Evolutionary conservation across 2,797 vertebrate species (phyloP).

Genomic region (Anableps anableps): DNA sequence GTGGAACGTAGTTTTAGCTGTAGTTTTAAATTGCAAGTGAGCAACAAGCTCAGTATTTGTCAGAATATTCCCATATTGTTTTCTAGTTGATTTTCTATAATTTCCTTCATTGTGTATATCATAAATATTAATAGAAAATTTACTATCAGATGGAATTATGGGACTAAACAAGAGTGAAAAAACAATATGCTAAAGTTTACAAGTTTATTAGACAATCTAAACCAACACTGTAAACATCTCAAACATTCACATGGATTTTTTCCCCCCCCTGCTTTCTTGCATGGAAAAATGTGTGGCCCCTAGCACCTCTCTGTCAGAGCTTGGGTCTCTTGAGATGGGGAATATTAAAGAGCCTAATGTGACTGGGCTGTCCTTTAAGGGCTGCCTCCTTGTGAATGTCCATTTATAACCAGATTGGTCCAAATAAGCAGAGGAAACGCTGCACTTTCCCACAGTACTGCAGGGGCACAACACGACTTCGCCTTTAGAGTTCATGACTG

Average conservation of each 20-base stretch:
- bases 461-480: slow-evolving; percentile 63
- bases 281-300: slow-evolving; percentile 82
- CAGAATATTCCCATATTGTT: slow-evolving; percentile 13
- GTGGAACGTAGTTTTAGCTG: too few species aligned
- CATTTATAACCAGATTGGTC: slow-evolving; percentile 82
- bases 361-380: slow-evolving; percentile 67
- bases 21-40: slow-evolving; percentile 20
- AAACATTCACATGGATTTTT: slow-evolving; percentile 54
- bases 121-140: not conserved
- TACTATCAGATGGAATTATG: not conserved
- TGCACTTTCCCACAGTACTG: slow-evolving; percentile 84
- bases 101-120: not conserved
- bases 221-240: slow-evolving; percentile 68
- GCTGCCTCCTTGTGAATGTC: slow-evolving; percentile 76
- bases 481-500: slow-evolving; percentile 78
- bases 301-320: slow-evolving; percentile 70
- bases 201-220: slow-evolving; percentile 45
- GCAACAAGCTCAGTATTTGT: slow-evolving; percentile 25
- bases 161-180: slow-evolving; percentile 8
- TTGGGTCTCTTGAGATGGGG: slow-evolving; percentile 78
- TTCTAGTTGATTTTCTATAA: not conserved
- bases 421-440: slow-evolving; percentile 80
- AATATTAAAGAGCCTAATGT: slow-evolving; percentile 77
- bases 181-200: slow-evolving; percentile 18
- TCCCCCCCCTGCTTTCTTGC: slow-evolving; percentile 41